Evolutionary conservation across 35 echinoderm and acorn worm genomes (phyloP), one percentile per base, ranked within the genome.

Genomic region (Apostichopus parvimensis): DNA sequence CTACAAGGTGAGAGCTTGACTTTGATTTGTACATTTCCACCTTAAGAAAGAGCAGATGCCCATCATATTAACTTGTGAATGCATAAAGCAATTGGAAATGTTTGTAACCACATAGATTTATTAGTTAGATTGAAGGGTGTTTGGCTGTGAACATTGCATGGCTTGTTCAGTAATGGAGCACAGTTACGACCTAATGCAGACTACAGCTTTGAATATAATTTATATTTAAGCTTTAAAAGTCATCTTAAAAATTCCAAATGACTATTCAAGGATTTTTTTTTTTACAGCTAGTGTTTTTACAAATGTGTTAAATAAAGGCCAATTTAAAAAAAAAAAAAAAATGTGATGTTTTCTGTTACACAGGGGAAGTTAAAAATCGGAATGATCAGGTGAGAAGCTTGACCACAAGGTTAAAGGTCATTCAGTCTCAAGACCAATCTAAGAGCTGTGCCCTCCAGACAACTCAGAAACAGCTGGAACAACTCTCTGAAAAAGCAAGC

Each of bases 401-500:
- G 79, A 89, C 95, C 18, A 96, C 94, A 13, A 90, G 95, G 70
- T 61, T 99, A 70, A 99, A 96, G 89, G 93, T 99, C n/a, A 78
- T 99, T 64, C 92, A 93, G 78, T 94, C 97, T 7, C 97, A 99
- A 57, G 97, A 99, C 45, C 95, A 99, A 59, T 99, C 97, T 24
- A 99, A 99, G 66, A 93, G 91, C 23, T 96, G 95, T 92, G 97
- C 95, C 25, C 91, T 99, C 18, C 93, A 99, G 70, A 92, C 97
- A 78, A 94, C 93, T 24, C 97, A 99, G 83, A 94, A 96, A 64
- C 97, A 99, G 53, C 86, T 99, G 15, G 79, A 95, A 72, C 95
- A 99, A 86, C 79, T 99, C 76, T 94, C 97, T 0, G 95, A 99
- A 57, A 93, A 91, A 57, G 91, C 95, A 53, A 94, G 93, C 58